phyloP scores from a whole-genome alignment of 2,888 invertebrate species.

The Drosophila mayaguana region DNA sequence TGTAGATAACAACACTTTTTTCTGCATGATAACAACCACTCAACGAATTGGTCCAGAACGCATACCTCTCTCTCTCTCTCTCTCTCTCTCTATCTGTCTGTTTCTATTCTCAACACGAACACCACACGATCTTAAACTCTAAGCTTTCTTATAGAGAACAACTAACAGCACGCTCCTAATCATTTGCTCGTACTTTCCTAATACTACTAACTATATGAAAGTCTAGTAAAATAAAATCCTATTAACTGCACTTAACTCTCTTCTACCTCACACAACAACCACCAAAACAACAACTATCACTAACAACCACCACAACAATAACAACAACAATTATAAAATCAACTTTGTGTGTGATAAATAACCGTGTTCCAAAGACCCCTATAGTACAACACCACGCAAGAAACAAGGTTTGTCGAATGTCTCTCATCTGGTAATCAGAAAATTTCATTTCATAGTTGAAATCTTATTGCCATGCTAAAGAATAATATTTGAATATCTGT shows the following conservation, averaged over 20 bases:
- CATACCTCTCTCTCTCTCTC: conserved; percentile 12
- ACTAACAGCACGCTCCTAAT: conserved; percentile 45
- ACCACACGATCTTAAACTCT: conserved; percentile 26
- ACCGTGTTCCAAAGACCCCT: conserved; percentile 81
- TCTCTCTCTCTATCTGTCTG: conserved; percentile 1
- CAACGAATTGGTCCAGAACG: conserved; percentile 42
- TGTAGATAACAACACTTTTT: conserved; percentile 36
- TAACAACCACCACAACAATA: conserved; percentile 31
- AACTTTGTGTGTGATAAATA: conserved; percentile 55
- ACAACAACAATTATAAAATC: conserved; percentile 33
- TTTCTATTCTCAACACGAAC: conserved; percentile 3
- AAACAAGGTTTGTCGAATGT: conserved; percentile 80
- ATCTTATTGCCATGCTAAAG: conserved; percentile 22
- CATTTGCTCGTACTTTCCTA: conserved; percentile 41
- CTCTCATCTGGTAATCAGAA: conserved; percentile 40
- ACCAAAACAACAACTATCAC: conserved; percentile 33
- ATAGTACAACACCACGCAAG: conserved; percentile 84
- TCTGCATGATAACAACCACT: conserved; percentile 49
- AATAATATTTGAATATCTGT: conserved; percentile 6
- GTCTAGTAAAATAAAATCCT: conserved; percentile 57
- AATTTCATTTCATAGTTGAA: conserved; percentile 36
- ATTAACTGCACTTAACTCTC: conserved; percentile 77
- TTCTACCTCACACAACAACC: conserved; percentile 58
- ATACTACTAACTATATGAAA: conserved; percentile 30
- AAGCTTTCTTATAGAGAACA: conserved; percentile 34